Evolutionary conservation across 2,888 invertebrate genomes (phyloP).

Genomic region (Aromia moschata): DNA sequence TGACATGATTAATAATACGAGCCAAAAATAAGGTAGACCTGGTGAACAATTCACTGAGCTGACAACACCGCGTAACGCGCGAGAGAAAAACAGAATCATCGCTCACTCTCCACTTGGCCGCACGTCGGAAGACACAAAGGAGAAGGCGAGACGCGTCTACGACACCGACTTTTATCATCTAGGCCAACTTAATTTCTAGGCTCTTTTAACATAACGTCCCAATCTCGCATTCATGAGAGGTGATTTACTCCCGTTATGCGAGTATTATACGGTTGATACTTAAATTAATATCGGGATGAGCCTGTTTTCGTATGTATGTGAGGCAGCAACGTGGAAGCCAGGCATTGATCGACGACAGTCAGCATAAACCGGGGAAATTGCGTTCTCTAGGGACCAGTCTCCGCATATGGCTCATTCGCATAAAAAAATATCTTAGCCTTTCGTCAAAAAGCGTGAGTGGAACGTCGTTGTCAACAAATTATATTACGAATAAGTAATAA

Average conservation of each 20-base stretch:
- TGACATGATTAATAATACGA: too few relatives aligned
- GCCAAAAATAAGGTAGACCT: too few relatives aligned
- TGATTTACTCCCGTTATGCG: constrained; percentile 29
- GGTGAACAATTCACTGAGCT: too few relatives aligned
- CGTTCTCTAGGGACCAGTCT: constrained; percentile 12
- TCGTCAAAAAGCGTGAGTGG: too few relatives aligned
- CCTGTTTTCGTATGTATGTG: background rate
- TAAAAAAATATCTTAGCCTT: too few relatives aligned
- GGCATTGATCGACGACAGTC: constrained; percentile 14
- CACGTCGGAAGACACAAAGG: constrained; percentile 1
- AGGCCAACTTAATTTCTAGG: constrained; percentile 22
- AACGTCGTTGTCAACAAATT: too few relatives aligned
- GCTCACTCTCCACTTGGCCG: constrained; percentile 13
- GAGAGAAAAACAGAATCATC: constrained; percentile 26
- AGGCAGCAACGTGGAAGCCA: background rate
- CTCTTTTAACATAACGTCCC: constrained; percentile 28
- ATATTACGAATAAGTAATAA: too few relatives aligned
- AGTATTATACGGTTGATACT: constrained; percentile 18
- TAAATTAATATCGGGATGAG: constrained; percentile 2
- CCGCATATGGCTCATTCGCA: too few relatives aligned
- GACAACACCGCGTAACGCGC: too few relatives aligned
- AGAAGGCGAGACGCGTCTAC: too few relatives aligned
- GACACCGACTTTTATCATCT: constrained; percentile 21
- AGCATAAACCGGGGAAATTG: constrained; percentile 17
- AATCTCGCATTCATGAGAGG: constrained; percentile 29